Conservation (phyloP, 2,888 invertebrate species). For the Lepidonotus clava region DNA sequence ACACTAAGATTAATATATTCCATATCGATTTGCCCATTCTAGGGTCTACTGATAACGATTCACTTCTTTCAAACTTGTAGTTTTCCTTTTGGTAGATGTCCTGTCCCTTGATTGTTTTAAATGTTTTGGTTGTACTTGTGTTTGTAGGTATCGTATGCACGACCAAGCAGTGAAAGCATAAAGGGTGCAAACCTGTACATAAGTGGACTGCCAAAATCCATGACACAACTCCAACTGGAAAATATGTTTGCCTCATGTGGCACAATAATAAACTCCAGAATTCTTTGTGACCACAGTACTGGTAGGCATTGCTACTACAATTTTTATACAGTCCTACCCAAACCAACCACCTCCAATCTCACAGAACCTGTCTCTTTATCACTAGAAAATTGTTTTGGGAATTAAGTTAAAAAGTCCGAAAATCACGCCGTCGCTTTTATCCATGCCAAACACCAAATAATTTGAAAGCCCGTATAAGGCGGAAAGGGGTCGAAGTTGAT, state of each 20-base stretch:
- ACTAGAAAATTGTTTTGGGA: background rate
- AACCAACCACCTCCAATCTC: conserved; percentile 46
- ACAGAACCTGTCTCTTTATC: background rate
- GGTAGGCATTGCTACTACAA: conserved; percentile 68
- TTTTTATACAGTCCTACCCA: conserved; percentile 52
- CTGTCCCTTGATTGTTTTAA: conserved; percentile 53
- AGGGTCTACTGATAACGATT: conserved; percentile 50
- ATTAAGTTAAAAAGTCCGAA: background rate
- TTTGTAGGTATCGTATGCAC: conserved; percentile 80
- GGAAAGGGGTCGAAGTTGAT: background rate
- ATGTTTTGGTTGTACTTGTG: conserved; percentile 56
- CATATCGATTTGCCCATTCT: conserved; percentile 47
- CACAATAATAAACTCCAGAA: conserved; percentile 81
- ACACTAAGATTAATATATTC: conserved; percentile 48
- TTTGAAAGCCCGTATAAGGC: conserved; percentile 17
- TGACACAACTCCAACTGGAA: conserved; percentile 81
- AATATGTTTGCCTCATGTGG: conserved; percentile 80
- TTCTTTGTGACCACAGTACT: conserved; percentile 80
- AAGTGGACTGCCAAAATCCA: conserved; percentile 80
- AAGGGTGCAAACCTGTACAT: conserved; percentile 81
- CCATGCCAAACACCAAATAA: conserved; percentile 46
- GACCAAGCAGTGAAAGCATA: conserved; percentile 81
- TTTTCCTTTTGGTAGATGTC: conserved; percentile 51
- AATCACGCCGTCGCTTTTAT: conserved; percentile 1
- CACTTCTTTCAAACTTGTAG: conserved; percentile 52